Conservation (phyloP, 2,113 vertebrate genomes). For the Anarrhichthys ocellatus region DNA sequence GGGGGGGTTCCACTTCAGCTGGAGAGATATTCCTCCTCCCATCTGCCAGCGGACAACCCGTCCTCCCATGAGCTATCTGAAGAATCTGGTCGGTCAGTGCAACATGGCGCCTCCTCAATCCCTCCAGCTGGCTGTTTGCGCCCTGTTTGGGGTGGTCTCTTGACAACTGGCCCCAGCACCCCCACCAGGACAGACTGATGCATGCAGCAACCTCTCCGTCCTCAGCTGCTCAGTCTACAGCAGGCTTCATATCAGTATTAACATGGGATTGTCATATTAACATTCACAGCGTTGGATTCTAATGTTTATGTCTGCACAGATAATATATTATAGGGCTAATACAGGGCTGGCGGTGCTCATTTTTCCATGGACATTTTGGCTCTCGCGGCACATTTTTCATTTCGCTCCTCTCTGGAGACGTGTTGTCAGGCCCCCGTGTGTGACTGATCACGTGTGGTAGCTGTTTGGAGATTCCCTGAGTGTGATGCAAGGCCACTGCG, state of each 20-base stretch:
- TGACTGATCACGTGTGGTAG: conserved; percentile 67
- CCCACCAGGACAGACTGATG: conserved; percentile 45
- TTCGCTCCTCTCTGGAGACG: conserved; percentile 47
- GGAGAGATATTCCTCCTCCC: conserved; percentile 63
- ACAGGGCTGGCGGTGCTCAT: conserved; percentile 8
- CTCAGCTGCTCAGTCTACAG: conserved; percentile 53
- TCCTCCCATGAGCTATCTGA: conserved; percentile 79
- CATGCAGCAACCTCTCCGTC: conserved; percentile 26
- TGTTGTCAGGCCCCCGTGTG: conserved; percentile 39
- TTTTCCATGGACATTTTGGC: conserved; percentile 52
- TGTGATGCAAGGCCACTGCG: conserved; percentile 62
- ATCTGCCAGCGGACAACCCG: conserved; percentile 74
- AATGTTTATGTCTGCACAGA: conserved; percentile 58
- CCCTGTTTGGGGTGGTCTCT: conserved; percentile 80
- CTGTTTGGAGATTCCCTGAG: conserved; percentile 65
- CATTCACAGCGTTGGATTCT: conserved; percentile 54
- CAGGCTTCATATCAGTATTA: conserved; percentile 51
- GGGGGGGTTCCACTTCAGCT: conserved; percentile 41
- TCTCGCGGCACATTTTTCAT: conserved; percentile 41
- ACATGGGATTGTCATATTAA: conserved; percentile 68
- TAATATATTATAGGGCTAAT: conserved; percentile 41
- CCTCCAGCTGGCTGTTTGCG: conserved; percentile 81
- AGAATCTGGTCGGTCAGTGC: conserved; percentile 80
- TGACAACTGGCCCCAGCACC: conserved; percentile 78
- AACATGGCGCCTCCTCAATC: conserved; percentile 82